Evolutionary conservation across 1,140 invertebrate genomes (phyloP).

Genomic region (Parasteatoda tepidariorum): DNA sequence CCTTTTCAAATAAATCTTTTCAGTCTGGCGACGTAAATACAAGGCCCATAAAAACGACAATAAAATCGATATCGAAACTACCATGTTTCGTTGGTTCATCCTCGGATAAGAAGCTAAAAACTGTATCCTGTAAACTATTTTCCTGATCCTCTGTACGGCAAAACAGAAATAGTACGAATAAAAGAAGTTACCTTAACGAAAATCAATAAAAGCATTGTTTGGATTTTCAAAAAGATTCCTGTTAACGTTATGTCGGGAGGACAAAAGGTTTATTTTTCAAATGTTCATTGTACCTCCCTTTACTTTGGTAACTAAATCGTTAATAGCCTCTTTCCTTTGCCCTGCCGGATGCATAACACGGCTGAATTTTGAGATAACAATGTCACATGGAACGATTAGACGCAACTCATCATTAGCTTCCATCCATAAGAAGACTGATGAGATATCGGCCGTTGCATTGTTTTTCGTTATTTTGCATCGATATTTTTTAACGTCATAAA

Average conservation of each 20-base stretch:
- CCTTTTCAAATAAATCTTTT: background rate
- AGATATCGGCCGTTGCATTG: background rate
- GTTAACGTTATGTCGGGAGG: background rate
- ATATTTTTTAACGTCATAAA: background rate
- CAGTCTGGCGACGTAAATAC: background rate
- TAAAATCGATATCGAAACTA: background rate
- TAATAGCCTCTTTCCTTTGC: background rate
- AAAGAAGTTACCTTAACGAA: constrained; percentile 8
- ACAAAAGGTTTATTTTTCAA: constrained; percentile 6
- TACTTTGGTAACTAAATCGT: background rate
- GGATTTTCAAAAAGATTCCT: constrained; percentile 9
- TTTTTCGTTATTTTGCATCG: background rate
- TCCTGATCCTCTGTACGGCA: background rate
- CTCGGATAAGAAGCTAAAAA: background rate
- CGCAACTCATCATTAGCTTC: constrained; percentile 3
- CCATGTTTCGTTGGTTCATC: background rate
- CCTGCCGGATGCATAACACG: background rate
- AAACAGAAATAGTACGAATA: background rate
- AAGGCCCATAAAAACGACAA: background rate
- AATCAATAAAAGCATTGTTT: background rate
- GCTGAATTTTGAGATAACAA: constrained; percentile 6
- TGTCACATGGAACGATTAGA: constrained; percentile 5
- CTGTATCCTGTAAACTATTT: background rate
- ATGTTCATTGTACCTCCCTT: background rate
- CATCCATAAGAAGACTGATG: background rate